Base-by-base conservation (phyloP, 1,140 invertebrate species). In the Drosophila watanabei region DNA sequence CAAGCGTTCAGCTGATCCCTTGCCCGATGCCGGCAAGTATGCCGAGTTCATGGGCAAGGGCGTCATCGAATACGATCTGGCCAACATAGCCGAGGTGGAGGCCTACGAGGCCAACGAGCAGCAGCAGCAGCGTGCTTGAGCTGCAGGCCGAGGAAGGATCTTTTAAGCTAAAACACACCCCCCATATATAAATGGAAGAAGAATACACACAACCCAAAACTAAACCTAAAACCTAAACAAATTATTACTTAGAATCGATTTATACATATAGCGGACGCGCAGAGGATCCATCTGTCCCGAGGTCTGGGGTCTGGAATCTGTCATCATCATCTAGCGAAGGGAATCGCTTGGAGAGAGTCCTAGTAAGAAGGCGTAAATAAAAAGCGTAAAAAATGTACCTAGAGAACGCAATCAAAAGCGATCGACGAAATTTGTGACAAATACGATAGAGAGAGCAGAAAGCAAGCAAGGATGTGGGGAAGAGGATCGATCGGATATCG, bases 11-110 rank as follows among this genome's bases (percentile, higher is more conserved):
- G 94, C 94, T 59, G 94, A 95, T 46, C 92, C 80, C 0, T 66
- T 93, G 9, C 90, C 93, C 4, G 84, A 93, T 9, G 92, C 93
- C 35, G 94, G 94, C 49, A 95, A 96, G 62, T 97, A 96, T 92
- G 95, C 95, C n/a, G 95, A 96, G 80, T 97, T 97, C 93, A 95
- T 97, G 62, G 97, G 97, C 24, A 95, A 95, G 46, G 94, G 94
- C 72, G 95, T 97, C 45, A 94, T 96, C 58, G 95, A 97, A 92
- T 95, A 97, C 66, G 94, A 96, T 88, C 96, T 98, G 76, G 81
- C 95, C 20, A 97, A 97, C 93, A 93, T 97, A 60, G 84, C 93
- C 32, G 92, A 93, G 30, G 86, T 93, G 46, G 89, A 91, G 64
- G 87, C 85, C 43, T 93, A 91, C 51, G 92, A 93, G 64, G 80